Base-by-base conservation (phyloP, 1,140 invertebrate genomes). In the Drosophila kanapiae region DNA sequence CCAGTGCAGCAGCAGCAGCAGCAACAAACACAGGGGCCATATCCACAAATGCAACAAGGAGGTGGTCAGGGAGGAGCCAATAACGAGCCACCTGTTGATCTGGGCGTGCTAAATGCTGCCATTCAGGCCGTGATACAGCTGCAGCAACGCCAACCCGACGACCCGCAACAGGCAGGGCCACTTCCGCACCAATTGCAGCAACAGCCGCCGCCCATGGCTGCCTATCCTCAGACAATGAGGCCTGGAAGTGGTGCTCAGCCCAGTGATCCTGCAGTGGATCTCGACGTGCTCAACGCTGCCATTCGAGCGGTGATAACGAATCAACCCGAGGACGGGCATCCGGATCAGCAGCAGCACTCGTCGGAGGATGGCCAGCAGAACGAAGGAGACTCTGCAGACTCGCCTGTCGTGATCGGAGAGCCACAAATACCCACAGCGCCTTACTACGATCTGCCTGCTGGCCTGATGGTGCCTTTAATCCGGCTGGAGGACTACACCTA, bases 371-470 rank as follows among this genome's bases (percentile, higher is more conserved):
- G 69, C 7, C 56, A 69, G 23, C 64, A 61, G n/a, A 47, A 58
- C 1, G 49, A 80, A 5, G 58, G 57, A 10, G 61, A 62, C 37
- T 18, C 68, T 13, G 14, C n/a, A 16, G 69, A n/a, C 18, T 27
- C 65, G 7, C 27, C 69, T 8, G 43, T 53, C 10, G 38, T 48
- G 8, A 42, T 51, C 9, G 51, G 96, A 97, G 81, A 97, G 78
- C 96, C 97, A 76, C 93, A 97, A 56, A 95, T 98, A 93, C 98
- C 98, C 13, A 96, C 96, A 59, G 96, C 98, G 75, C 98, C 98
- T 53, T 99, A 99, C 92, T 99, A 97, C 93, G 98, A 99, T 92
- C 94, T 99, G 58, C 99, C 99, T 14, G 98, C 98, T 74, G 98
- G 98, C 57, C 93, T 99, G 1, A 99, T 99, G 96, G 97, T 93